These are phyloP conservation scores for Nannoperca australis DNA, from an alignment of 2,797 vertebrate species.

Conservation along the genomic window DNA sequence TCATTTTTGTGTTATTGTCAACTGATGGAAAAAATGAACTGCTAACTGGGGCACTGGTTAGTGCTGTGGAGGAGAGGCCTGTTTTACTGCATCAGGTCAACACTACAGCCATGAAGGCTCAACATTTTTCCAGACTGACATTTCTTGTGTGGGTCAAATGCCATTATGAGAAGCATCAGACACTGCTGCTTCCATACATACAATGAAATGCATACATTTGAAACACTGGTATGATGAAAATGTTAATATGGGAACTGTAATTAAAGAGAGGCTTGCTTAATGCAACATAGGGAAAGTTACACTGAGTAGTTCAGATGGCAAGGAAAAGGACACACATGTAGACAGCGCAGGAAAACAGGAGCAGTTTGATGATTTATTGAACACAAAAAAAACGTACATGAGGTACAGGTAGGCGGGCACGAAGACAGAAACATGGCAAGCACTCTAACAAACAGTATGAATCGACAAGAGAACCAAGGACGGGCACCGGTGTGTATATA, in stretches of 20 bases:
- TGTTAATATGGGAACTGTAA: background rate
- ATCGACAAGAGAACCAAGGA: no score
- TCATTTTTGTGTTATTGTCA: background rate
- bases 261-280: background rate
- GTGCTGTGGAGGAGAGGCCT: background rate
- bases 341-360: no score
- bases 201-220: background rate
- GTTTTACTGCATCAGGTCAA: background rate
- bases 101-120: background rate
- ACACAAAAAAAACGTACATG: no score
- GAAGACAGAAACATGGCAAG: no score
- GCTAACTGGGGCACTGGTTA: background rate
- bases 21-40: background rate
- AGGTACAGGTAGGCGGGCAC: no score
- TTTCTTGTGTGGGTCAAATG: background rate
- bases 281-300: background rate
- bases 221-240: background rate
- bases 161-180: background rate
- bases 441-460: no score
- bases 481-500: no score
- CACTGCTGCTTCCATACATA: background rate
- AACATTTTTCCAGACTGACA: background rate
- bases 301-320: no score
- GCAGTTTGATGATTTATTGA: no score
- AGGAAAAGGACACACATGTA: no score